Percentiles rank a stretch among this genome's conserved stretches.
These are phyloP conservation scores for Stenchaetothrips biformis DNA, from an alignment of 2,888 invertebrate species.

Conservation along the genomic window DNA sequence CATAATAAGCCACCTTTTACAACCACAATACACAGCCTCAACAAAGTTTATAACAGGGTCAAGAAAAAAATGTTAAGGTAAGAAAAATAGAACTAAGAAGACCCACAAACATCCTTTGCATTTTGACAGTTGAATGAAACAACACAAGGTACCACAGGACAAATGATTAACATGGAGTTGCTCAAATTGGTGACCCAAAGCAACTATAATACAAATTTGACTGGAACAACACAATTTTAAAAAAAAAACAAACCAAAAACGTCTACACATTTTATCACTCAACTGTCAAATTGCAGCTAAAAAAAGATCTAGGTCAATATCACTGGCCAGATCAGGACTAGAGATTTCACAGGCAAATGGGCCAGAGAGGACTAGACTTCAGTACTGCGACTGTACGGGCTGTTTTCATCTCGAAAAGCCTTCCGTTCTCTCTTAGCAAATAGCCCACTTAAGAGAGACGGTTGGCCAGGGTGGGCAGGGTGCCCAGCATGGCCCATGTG, in stretches of 20 bases:
- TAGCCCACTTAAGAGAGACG: slow-evolving; percentile 54
- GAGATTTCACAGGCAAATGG: not conserved
- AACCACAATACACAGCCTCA: slow-evolving; percentile 21
- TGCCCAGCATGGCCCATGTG: not conserved
- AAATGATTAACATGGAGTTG: not conserved
- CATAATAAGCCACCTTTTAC: too few species aligned
- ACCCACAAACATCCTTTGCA: slow-evolving; percentile 11
- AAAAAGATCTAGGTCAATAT: slow-evolving; percentile 4
- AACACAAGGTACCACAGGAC: not conserved
- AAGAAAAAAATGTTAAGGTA: too few species aligned
- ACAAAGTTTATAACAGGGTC: not conserved
- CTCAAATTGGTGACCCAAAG: not conserved
- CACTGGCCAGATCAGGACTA: slow-evolving; percentile 18
- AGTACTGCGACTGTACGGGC: slow-evolving; percentile 47
- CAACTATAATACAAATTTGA: not conserved
- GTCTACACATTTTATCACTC: not conserved
- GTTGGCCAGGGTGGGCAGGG: slow-evolving; percentile 47
- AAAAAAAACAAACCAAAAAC: not conserved
- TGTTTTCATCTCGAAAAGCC: slow-evolving; percentile 50
- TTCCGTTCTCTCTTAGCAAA: slow-evolving; percentile 57
- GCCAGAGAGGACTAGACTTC: slow-evolving; percentile 42
- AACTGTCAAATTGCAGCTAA: not conserved
- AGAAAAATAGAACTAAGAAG: slow-evolving; percentile 11
- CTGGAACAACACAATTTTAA: not conserved
- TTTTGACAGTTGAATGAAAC: slow-evolving; percentile 7